Evolutionary conservation across 1,140 invertebrate genomes (phyloP), one percentile per base, ranked within the genome.

Genomic region (Rhopalosiphum maidis): DNA sequence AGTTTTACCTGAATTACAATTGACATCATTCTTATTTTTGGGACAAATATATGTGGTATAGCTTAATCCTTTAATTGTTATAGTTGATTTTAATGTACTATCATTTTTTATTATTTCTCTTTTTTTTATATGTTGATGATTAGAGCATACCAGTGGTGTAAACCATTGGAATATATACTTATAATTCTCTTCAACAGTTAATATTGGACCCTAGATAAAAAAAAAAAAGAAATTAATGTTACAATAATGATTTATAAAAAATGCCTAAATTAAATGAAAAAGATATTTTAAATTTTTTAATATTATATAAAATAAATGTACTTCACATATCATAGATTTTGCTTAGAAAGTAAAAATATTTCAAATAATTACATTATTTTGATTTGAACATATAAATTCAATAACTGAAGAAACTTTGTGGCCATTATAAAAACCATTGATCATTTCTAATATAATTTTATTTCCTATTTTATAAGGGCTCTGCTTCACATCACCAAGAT

Each of bases 361-460:
- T 23, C 23, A 2, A 41, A 51, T 82, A 92, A 46, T 93, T 86
- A 86, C 91, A 48, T 54, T 41, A 54, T 4, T 93, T 41, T 54
- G 1, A 55, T 37, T 54, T 55, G 82, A 86, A 93, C 91, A 93
- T 54, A 54, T 22, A 85, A 93, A 93, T 93, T 93, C 91, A 93
- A 93, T 93, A 41, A 85, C 48, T 85, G 91, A 93, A 22, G 91
- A 93, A 54, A 86, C 82, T 8, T 4, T 41, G 7, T 54, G 23
- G 55, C 5, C 6, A 93, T 93, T 30, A 85, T 93, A 93, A 86
- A 93, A 93, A 43, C 82, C 91, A 93, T 86, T n/a, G 0, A 37
- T 41, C 91, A 93, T 55, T 85, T 93, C 35, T 11, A 93, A 54
- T 51, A 86, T 41, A n/a, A 93, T 93, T 85, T 54, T 93, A 85